A percentile compares a stretch with the other conserved stretches of the same genome.
Evolutionary conservation across 2,113 vertebrate genomes (phyloP).

Genomic region (Eulemur macaco): DNA sequence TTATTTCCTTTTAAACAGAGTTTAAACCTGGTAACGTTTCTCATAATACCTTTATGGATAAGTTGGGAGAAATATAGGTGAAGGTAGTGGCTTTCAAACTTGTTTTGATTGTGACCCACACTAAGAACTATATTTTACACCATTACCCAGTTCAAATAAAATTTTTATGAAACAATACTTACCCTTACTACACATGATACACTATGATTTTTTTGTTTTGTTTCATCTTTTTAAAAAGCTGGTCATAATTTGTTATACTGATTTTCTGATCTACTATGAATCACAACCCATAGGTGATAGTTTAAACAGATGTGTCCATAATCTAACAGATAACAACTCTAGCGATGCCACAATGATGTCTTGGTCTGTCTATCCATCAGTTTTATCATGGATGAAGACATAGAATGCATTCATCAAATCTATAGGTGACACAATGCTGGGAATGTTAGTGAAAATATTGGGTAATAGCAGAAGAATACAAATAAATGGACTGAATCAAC

Average conservation of each 20-base stretch:
- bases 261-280: constrained; percentile 6
- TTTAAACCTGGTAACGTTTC: not conserved
- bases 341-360: not conserved
- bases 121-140: constrained; percentile 26
- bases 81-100: constrained; percentile 17
- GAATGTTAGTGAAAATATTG: constrained; percentile 27
- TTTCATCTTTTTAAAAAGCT: not conserved
- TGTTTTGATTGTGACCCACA: constrained; percentile 28
- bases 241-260: not conserved
- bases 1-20: constrained; percentile 30
- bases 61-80: not conserved
- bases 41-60: not conserved
- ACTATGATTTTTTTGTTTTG: not conserved
- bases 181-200: not conserved
- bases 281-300: not conserved
- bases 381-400: constrained; percentile 23
- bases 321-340: not conserved
- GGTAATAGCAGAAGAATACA: constrained; percentile 32
- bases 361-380: not conserved
- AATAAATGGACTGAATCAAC: not conserved
- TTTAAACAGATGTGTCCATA: not conserved
- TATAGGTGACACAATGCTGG: not conserved
- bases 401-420: constrained; percentile 5
- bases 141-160: constrained; percentile 25
- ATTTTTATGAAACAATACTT: constrained; percentile 33